These are phyloP conservation scores for Pseudomyrmex sp. DNA, from an alignment of 1,140 invertebrate species.

Conservation along the genomic window DNA sequence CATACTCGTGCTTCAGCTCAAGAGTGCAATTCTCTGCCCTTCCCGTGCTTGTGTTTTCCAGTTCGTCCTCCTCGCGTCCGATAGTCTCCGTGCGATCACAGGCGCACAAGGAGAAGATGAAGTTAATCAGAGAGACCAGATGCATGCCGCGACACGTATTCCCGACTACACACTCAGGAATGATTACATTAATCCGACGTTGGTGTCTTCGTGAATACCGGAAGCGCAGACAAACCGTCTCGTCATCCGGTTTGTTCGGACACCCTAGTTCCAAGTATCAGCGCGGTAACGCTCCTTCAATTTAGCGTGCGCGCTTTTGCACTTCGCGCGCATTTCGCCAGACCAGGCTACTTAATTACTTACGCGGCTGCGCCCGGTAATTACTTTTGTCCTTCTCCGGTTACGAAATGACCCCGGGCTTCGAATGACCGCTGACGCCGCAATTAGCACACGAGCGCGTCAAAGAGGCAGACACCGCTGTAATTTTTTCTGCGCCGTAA, in stretches of 20 bases:
- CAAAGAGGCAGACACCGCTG: slow-evolving; percentile 7
- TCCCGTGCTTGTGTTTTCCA: not conserved
- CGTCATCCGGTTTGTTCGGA: not conserved
- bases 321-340: slow-evolving; percentile 65
- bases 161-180: slow-evolving; percentile 60
- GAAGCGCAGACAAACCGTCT: slow-evolving; percentile 55
- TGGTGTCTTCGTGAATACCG: slow-evolving; percentile 17
- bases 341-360: slow-evolving; percentile 72
- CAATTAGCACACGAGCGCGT: slow-evolving; percentile 61
- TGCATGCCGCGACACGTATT: slow-evolving; percentile 68
- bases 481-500: slow-evolving; percentile 32
- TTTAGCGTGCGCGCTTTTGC: slow-evolving; percentile 64
- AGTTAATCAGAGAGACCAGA: slow-evolving; percentile 63
- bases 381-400: slow-evolving; percentile 70
- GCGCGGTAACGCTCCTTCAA: slow-evolving; percentile 58
- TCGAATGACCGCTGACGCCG: slow-evolving; percentile 65
- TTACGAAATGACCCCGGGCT: slow-evolving; percentile 49
- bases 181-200: slow-evolving; percentile 67
- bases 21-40: slow-evolving; percentile 19
- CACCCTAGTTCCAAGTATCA: not conserved
- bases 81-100: slow-evolving; percentile 16
- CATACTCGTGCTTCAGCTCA: slow-evolving; percentile 49
- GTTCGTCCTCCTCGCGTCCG: not conserved
- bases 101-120: slow-evolving; percentile 54
- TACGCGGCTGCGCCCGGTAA: slow-evolving; percentile 69